Conservation (phyloP, 92 coral and sea anemone species). For the Porites lobata region DNA sequence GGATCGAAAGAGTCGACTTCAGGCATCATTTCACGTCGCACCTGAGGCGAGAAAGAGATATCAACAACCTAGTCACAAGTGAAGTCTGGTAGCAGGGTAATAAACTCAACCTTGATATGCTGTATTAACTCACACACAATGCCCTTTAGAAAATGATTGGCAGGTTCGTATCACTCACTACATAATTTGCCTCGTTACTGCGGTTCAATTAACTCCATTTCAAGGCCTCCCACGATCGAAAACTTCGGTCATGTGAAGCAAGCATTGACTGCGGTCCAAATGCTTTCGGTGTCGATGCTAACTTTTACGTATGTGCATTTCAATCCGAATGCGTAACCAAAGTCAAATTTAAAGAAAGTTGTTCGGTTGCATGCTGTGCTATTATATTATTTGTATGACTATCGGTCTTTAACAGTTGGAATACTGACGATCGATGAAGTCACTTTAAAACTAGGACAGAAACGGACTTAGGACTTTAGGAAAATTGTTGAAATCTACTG, state of each 20-base stretch:
- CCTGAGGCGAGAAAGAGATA: constrained; percentile 29
- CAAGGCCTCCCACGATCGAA: not conserved
- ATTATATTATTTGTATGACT: not conserved
- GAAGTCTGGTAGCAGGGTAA: not conserved
- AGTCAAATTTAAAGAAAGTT: not conserved
- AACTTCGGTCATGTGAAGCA: not conserved
- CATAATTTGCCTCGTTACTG: not conserved
- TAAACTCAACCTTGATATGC: constrained; percentile 2
- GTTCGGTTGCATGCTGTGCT: not conserved
- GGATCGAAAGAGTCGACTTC: constrained; percentile 38
- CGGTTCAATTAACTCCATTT: not conserved
- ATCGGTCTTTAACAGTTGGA: not conserved
- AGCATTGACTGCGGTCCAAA: not conserved
- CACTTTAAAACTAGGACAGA: too few relatives aligned
- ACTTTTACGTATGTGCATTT: not conserved
- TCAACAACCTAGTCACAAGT: not conserved
- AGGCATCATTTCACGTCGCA: constrained; percentile 49
- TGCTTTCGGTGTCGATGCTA: not conserved
- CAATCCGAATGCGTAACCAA: not conserved
- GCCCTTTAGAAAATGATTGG: constrained; percentile 18
- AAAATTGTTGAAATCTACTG: too few relatives aligned
- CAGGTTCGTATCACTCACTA: constrained; percentile 8
- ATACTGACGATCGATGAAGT: not conserved
- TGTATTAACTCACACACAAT: not conserved
- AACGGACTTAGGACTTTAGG: too few relatives aligned